Evolutionary conservation across 2,797 vertebrate species (phyloP).

Genomic region (Neopelma chrysocephalum): DNA sequence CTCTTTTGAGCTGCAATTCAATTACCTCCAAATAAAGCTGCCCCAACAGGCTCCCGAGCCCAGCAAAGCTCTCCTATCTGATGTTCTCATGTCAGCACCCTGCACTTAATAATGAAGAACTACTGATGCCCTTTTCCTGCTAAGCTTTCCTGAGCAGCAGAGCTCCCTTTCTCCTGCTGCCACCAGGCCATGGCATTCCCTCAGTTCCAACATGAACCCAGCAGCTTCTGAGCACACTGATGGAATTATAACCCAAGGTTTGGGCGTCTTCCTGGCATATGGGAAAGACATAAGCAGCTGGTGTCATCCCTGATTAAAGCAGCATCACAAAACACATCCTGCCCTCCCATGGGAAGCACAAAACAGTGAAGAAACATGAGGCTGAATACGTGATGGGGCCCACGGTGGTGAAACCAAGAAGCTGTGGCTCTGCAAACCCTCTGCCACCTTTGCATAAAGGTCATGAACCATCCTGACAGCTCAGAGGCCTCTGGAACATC

Average conservation of each 20-base stretch:
- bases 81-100: not conserved
- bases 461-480: not conserved
- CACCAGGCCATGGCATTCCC: not conserved
- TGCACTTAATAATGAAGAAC: not conserved
- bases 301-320: not conserved
- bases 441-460: not conserved
- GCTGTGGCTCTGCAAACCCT: not conserved
- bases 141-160: not conserved
- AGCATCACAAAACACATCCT: not conserved
- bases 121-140: not conserved
- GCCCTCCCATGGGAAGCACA: not conserved
- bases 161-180: not conserved
- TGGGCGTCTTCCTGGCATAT: not conserved
- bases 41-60: not conserved
- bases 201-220: not conserved
- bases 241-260: not conserved
- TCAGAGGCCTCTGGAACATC: not conserved
- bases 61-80: not conserved
- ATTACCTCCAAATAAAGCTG: slow-evolving; percentile 21
- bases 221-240: not conserved
- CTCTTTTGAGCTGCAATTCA: slow-evolving; percentile 12
- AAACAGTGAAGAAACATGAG: not conserved
- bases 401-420: not conserved
- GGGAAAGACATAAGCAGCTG: not conserved
- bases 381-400: not conserved